A percentile compares a stretch with the other conserved stretches of the same genome.
Conservation (phyloP, 2,113 vertebrate species). For the Penelope pileata region DNA sequence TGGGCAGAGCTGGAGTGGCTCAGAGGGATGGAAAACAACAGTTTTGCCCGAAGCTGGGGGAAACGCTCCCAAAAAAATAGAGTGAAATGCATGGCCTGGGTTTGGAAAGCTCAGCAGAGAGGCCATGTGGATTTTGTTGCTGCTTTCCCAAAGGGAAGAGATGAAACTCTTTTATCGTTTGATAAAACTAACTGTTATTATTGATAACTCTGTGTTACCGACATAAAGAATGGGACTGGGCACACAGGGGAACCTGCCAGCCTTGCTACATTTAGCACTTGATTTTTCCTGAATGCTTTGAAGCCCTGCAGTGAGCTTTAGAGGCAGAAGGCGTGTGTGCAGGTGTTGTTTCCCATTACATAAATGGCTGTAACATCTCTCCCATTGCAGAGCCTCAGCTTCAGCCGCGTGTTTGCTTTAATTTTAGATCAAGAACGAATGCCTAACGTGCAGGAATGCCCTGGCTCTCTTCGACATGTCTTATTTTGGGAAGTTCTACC, state of each 20-base stretch:
- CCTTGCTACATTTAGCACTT: neutral
- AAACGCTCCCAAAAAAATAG: neutral
- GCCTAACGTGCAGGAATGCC: conserved; percentile 85
- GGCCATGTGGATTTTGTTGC: fast-evolving
- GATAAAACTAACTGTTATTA: neutral
- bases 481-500: conserved; percentile 98
- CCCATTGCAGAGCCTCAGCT: neutral
- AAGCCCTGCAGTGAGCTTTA: neutral
- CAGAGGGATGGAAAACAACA: fast-evolving
- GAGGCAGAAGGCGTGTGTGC: neutral
- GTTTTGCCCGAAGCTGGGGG: neutral
- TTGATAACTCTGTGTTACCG: neutral
- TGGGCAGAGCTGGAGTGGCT: neutral
- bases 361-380: neutral
- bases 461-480: conserved; percentile 95
- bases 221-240: neutral
- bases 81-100: fast-evolving
- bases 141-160: neutral
- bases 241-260: neutral
- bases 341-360: neutral
- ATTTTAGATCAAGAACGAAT: conserved; percentile 88
- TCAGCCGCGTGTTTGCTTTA: neutral
- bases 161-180: neutral
- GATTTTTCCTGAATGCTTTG: neutral
- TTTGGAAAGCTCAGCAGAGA: fast-evolving